Evolutionary conservation across 2,797 vertebrate species (phyloP), one percentile per base, ranked within the genome.

Genomic region (Erethizon dorsatum): DNA sequence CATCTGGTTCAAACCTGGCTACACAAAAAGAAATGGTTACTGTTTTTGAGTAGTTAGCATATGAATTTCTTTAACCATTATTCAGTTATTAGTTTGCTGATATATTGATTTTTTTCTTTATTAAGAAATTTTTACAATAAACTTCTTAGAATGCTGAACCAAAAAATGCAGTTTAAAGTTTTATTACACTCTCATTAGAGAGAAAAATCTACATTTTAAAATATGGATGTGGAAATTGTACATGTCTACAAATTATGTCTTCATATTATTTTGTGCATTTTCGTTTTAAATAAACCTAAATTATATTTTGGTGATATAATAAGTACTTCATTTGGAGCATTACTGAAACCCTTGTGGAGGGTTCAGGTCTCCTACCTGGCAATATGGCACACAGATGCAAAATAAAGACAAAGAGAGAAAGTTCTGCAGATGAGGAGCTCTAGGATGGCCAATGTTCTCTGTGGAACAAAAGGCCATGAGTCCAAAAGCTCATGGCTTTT

Each of bases 171-270:
- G 22, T 83, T 86, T 95, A 73, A 92, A 61, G 65, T 61, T 50
- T 52, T 79, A 92, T 56, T 92, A 73, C 4, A 5, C 50, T 96
- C 67, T 95, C 2, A 88, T 88, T 92, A 88, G 59, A 92, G 31
- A 71, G n/a, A 84, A 88, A 10, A 93, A 50, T 61, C 45, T 77
- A 52, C 59, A 75, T 95, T 78, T 96, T 94, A 54, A 86, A 95
- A 91, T 47, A 94, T 33, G 86, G 28, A 84, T 65, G 12, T 95
- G 56, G 82, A 94, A 94, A 93, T 87, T 88, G 9, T 17, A 52
- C 14, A 20, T n/a, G 31, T 78, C 50, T 28, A 26, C 45, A 47
- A 90, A 79, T 83, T 8, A 7, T 94, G 14, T 61, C 37, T 45
- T 61, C 73, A 77, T 77, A 45, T 24, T 61, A 61, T 31, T 18